Conservation (phyloP, 2,797 vertebrate species). For the Girardinus metallicus region DNA sequence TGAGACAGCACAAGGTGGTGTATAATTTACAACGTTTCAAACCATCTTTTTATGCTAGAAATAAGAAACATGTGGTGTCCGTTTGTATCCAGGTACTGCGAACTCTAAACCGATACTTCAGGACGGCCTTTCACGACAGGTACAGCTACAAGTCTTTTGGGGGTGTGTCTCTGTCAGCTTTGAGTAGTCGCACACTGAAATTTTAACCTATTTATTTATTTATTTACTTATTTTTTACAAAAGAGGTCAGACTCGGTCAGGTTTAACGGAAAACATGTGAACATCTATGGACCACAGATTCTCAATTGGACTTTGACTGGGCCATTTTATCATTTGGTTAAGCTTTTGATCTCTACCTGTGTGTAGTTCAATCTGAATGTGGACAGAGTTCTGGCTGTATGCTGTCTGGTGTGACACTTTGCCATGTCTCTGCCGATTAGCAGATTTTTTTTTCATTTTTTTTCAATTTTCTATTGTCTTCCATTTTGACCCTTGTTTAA, state of each 20-base stretch:
- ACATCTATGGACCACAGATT: background rate
- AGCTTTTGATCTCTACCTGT: background rate
- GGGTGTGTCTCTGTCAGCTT: background rate
- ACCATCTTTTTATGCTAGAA: too few species aligned
- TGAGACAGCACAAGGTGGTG: background rate
- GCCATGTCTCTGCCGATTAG: background rate
- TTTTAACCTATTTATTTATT: background rate
- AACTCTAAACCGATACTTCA: background rate
- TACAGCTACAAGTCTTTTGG: background rate
- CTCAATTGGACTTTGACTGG: background rate
- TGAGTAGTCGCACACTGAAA: background rate
- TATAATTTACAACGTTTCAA: background rate
- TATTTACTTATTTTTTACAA: background rate
- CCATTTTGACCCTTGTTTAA: background rate
- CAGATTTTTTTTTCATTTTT: too few species aligned
- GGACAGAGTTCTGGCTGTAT: too few species aligned
- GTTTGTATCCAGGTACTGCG: background rate
- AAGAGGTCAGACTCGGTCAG: background rate
- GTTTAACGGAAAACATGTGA: background rate
- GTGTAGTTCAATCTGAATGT: too few species aligned
- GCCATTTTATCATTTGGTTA: background rate
- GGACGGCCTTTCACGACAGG: background rate
- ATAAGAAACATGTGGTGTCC: too few species aligned
- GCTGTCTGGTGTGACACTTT: too few species aligned
- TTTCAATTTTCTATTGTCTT: background rate